Percentiles rank a stretch among this genome's conserved stretches.
phyloP scores from a whole-genome alignment of 2,888 invertebrate genomes.

The Disparrhopalites patrizii region DNA sequence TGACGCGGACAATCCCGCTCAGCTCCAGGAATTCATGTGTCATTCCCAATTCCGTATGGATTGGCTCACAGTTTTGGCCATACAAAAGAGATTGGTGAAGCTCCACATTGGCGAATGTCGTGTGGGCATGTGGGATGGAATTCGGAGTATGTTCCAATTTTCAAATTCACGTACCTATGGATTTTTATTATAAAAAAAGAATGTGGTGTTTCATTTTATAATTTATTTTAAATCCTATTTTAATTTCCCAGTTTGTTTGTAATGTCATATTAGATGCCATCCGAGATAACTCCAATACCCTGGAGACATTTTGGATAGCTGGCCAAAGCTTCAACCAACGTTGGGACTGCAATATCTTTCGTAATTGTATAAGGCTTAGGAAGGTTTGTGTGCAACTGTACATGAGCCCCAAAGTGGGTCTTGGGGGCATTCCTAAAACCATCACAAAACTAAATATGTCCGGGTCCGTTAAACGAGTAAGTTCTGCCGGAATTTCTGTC shows the following conservation, averaged over 20 bases:
- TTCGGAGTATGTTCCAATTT: constrained; percentile 4
- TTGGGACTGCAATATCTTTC: constrained; percentile 21
- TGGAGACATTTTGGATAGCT: constrained; percentile 24
- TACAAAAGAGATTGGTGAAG: constrained; percentile 9
- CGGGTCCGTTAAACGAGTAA: constrained; percentile 22
- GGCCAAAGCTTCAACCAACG: constrained; percentile 26
- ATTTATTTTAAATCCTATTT: background rate
- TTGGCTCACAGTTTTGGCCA: constrained; percentile 35
- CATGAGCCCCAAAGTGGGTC: constrained; percentile 22
- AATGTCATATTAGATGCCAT: background rate
- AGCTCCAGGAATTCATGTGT: constrained; percentile 34
- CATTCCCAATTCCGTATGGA: constrained; percentile 42
- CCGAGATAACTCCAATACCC: constrained; percentile 8
- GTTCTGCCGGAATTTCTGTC: no score
- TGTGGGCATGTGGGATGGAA: constrained; percentile 26
- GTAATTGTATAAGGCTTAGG: constrained; percentile 7
- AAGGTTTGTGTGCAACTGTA: constrained; percentile 24
- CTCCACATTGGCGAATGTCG: constrained; percentile 25
- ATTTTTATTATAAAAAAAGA: background rate
- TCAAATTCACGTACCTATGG: background rate
- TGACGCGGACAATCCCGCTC: constrained; percentile 16
- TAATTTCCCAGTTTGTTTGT: background rate
- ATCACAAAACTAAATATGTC: constrained; percentile 18
- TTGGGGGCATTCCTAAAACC: background rate
- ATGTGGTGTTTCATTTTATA: background rate